phyloP scores from a whole-genome alignment of 1,140 invertebrate species.

The Armadillidium nasatum region DNA sequence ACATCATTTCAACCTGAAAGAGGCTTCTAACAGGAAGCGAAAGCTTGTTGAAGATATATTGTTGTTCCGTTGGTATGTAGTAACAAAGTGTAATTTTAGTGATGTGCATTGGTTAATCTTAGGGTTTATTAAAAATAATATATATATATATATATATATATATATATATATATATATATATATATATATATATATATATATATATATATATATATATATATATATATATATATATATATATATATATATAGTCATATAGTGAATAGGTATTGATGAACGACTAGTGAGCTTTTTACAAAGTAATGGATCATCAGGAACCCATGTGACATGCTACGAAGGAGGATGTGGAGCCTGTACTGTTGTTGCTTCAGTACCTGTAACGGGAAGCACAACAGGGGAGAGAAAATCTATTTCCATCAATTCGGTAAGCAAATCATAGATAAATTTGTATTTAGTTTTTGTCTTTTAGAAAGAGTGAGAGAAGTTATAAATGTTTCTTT shows the following conservation, averaged over 20 bases:
- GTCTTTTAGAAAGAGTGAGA: conserved; percentile 14
- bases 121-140: no score
- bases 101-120: no score
- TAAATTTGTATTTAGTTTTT: not conserved
- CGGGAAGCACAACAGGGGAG: conserved; percentile 54
- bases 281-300: conserved; percentile 36
- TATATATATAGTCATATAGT: not conserved
- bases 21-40: no score
- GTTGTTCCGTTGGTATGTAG: no score
- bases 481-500: conserved; percentile 20
- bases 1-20: no score
- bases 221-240: conserved; percentile 2
- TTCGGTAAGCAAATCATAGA: conserved; percentile 23
- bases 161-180: conserved; percentile 36
- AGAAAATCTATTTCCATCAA: conserved; percentile 32
- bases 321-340: conserved; percentile 64
- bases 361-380: conserved; percentile 52
- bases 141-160: conserved; percentile 30
- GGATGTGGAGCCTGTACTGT: conserved; percentile 77
- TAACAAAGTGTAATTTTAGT: no score
- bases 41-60: no score
- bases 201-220: conserved; percentile 7
- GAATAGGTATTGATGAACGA: not conserved
- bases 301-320: conserved; percentile 35
- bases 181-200: conserved; percentile 38